Base-by-base conservation (phyloP, 2,113 vertebrate species). In the Thamnaconus septentrionalis region DNA sequence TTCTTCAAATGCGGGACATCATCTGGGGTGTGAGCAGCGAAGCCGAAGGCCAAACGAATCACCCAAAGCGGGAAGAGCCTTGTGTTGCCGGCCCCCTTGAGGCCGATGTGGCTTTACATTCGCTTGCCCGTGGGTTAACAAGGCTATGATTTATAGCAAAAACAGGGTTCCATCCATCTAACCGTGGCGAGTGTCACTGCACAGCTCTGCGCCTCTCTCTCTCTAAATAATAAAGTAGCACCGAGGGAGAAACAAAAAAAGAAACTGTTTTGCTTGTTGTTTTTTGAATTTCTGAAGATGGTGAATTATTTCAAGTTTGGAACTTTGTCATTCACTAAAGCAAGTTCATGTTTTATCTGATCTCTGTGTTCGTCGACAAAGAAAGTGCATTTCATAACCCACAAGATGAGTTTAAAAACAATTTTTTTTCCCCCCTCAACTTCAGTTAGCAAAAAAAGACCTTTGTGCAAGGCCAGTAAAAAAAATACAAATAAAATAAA, bases 141-240 rank as follows among this genome's bases (percentile, higher is more conserved):
- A 65, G 79, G 80, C 73, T 54, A 18, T 84, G 79, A 88, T 84
- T 88, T 82, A 85, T 77, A 40, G 75, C 65, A 6, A 5, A 5
- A 54, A 67, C 69, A 61, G 50, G 58, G 61, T 40, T 76, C 78
- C 78, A 80, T 84, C 77, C 49, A 66, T 82, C 79, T 76, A 45
- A 62, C 41, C 76, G 4, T 61, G 12, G 66, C 61, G n/a, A 6
- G 55, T 64, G 82, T 80, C 82, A 43, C 56, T 0, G 47, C 64
- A 53, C 55, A 0, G 53, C 69, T 48, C 39, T 31, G 61, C 18
- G 18, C 69, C 61, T 10, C 7, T 61, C 77, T 65, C 48, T 59
- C 18, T 39, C 64, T 64, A 61, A 78, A 78, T 55, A 62, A 64
- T 44, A 58, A 10, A 54, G 60, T 56, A 59, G 48, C 48, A 2